Conservation (phyloP, 2,797 vertebrate species). For the Lagocephalus sceleratus region DNA sequence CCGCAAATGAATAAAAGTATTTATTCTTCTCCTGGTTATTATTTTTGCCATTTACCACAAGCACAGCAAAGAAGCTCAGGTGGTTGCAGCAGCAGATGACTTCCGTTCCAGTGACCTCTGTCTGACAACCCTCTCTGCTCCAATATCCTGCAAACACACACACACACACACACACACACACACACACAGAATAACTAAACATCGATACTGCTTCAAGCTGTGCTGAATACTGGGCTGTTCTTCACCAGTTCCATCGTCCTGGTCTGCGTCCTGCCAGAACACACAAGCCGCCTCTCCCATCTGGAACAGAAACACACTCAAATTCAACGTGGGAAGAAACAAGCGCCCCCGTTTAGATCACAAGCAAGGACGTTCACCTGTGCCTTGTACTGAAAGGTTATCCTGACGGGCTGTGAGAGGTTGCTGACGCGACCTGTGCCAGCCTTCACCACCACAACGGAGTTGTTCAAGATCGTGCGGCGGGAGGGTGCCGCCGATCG, state of each 20-base stretch:
- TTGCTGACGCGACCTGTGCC: slow-evolving; percentile 40
- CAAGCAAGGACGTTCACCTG: slow-evolving; percentile 29
- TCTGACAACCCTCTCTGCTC: slow-evolving; percentile 60
- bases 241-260: slow-evolving; percentile 30
- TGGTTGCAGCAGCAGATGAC: slow-evolving; percentile 72
- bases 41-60: slow-evolving; percentile 64
- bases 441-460: slow-evolving; percentile 64
- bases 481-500: rapidly evolving
- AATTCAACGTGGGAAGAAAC: neutral
- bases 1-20: neutral
- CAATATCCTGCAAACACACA: slow-evolving; percentile 32
- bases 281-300: slow-evolving; percentile 53
- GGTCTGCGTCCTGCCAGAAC: slow-evolving; percentile 56
- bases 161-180: slow-evolving; percentile 3
- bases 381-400: slow-evolving; percentile 49
- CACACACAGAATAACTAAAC: neutral
- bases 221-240: neutral
- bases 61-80: slow-evolving; percentile 79
- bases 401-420: slow-evolving; percentile 57
- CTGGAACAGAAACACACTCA: slow-evolving; percentile 47
- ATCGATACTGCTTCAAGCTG: neutral
- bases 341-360: neutral
- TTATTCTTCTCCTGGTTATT: neutral
- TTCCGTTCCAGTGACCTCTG: neutral
- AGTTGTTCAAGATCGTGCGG: slow-evolving; percentile 7